phyloP scores from a whole-genome alignment of 1,140 invertebrate species.

The Thalassaphorura encarpata region DNA sequence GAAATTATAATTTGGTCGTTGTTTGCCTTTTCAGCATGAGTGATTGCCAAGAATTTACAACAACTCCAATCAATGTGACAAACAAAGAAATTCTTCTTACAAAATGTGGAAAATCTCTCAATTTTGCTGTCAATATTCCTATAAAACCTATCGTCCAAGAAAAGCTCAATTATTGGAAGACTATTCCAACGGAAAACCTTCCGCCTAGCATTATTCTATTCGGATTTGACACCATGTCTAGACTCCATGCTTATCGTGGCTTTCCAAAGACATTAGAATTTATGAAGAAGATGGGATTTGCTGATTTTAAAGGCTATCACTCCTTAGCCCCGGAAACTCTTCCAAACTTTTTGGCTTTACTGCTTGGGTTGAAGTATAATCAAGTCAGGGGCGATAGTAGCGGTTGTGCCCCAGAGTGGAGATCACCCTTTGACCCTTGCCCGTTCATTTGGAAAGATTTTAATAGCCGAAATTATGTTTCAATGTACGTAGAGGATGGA shows the following conservation, averaged over 20 bases:
- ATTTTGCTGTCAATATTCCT: not conserved
- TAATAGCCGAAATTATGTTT: not conserved
- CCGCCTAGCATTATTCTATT: constrained; percentile 3
- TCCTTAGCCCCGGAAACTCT: not conserved
- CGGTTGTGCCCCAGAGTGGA: not conserved
- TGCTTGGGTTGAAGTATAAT: not conserved
- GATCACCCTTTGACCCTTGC: not conserved
- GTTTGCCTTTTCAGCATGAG: too few species aligned
- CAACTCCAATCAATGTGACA: too few species aligned
- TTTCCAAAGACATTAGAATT: not conserved
- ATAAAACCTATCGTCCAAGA: not conserved
- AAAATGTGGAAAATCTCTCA: not conserved
- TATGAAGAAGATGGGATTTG: not conserved
- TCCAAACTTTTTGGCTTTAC: not conserved
- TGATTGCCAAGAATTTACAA: too few species aligned
- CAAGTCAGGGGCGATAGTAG: too few species aligned
- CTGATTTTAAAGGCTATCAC: not conserved
- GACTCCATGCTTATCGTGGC: constrained; percentile 1
- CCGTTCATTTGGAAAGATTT: not conserved
- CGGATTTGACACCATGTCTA: constrained; percentile 1
- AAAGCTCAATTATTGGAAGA: not conserved
- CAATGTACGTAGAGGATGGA: not conserved
- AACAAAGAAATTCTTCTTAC: too few species aligned
- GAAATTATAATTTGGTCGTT: too few species aligned
- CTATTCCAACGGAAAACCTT: not conserved